Evolutionary conservation across 2,797 vertebrate genomes (phyloP).

Genomic region (Pangasius mekongensis): DNA sequence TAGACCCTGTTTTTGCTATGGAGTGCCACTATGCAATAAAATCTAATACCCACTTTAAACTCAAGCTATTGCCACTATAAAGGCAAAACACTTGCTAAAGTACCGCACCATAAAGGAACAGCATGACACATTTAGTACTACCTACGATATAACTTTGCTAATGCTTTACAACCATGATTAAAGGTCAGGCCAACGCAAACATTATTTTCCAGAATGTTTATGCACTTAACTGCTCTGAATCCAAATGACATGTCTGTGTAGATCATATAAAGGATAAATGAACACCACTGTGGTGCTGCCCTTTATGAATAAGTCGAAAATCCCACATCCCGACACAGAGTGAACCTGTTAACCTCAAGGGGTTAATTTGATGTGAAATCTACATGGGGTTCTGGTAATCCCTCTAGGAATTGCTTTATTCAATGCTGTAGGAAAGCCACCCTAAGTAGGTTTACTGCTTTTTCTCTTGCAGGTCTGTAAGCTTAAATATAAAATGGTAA

Average conservation of each 20-base stretch:
- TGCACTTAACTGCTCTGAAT: neutral
- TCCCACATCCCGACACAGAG: neutral
- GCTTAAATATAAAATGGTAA: neutral
- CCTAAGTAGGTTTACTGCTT: neutral
- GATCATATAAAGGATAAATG: neutral
- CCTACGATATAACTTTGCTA: neutral
- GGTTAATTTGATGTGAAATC: slow-evolving; percentile 23
- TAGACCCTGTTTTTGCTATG: neutral
- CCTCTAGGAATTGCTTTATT: slow-evolving; percentile 15
- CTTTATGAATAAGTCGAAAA: neutral
- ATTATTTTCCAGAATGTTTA: neutral
- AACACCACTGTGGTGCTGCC: neutral
- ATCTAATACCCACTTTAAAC: slow-evolving; percentile 9
- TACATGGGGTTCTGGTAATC: slow-evolving; percentile 22
- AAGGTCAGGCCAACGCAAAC: slow-evolving; percentile 23
- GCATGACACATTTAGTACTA: neutral
- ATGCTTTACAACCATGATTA: slow-evolving; percentile 15
- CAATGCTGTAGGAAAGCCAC: neutral
- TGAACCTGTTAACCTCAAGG: slow-evolving; percentile 13
- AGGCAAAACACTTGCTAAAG: slow-evolving; percentile 7
- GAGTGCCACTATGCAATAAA: neutral
- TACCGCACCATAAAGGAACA: slow-evolving; percentile 8
- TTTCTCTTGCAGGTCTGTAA: neutral
- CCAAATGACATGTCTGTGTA: neutral
- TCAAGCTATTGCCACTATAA: slow-evolving; percentile 25